Evolutionary conservation across 2,888 invertebrate genomes (phyloP).

Genomic region (Diogma glabrata): DNA sequence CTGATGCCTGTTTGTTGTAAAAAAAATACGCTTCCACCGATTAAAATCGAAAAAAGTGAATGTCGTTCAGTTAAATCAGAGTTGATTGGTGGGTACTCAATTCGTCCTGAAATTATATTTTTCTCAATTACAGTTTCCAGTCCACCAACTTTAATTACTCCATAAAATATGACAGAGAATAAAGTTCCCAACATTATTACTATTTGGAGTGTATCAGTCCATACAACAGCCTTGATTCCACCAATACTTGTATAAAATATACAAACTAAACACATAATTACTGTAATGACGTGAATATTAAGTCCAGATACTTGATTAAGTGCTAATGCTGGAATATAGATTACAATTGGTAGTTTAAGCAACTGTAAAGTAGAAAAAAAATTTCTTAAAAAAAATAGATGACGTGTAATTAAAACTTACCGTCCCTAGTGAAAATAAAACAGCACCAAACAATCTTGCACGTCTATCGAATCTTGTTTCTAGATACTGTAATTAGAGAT

Average conservation of each 20-base stretch:
- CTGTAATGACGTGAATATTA: conserved; percentile 54
- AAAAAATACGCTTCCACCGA: conserved; percentile 69
- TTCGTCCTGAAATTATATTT: conserved; percentile 54
- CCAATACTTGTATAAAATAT: conserved; percentile 82
- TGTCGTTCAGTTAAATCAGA: conserved; percentile 64
- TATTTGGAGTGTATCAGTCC: conserved; percentile 73
- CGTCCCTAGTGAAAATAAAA: no score
- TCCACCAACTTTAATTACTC: conserved; percentile 62
- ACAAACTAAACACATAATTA: conserved; percentile 62
- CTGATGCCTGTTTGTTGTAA: conserved; percentile 65
- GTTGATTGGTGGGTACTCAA: conserved; percentile 50
- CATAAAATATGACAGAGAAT: conserved; percentile 58
- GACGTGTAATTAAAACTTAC: no score
- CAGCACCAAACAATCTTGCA: conserved; percentile 57
- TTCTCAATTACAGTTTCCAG: conserved; percentile 49
- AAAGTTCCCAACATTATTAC: conserved; percentile 65
- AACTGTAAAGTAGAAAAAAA: no score
- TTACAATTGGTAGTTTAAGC: no score
- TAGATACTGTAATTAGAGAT: no score
- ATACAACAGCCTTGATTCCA: conserved; percentile 68
- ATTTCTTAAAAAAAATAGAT: no score
- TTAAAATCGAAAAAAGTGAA: conserved; percentile 59
- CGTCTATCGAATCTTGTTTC: conserved; percentile 57
- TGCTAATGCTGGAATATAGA: no score
- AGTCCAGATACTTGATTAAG: not conserved